phyloP scores from a whole-genome alignment of 2,797 vertebrate genomes.

The Anolis apletophallus region DNA sequence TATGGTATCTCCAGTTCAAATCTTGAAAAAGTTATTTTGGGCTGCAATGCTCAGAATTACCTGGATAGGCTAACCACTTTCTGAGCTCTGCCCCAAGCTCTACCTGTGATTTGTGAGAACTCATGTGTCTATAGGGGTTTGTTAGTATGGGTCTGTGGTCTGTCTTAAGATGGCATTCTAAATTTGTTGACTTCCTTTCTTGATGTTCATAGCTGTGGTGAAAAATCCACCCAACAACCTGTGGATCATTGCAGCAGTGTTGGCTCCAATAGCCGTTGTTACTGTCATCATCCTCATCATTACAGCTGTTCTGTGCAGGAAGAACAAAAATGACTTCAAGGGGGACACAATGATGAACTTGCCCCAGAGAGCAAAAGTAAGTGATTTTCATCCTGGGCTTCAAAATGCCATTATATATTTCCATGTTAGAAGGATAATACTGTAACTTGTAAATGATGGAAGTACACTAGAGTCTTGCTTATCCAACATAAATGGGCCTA shows the following conservation, averaged over 20 bases:
- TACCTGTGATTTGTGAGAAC: neutral
- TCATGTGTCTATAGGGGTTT: neutral
- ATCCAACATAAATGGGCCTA: no score
- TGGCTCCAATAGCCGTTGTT: conserved; percentile 94
- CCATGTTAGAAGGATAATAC: neutral
- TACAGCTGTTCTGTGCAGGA: conserved; percentile 95
- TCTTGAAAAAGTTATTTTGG: neutral
- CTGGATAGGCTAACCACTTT: neutral
- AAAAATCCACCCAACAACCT: conserved; percentile 98
- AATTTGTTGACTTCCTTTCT: conserved; percentile 1
- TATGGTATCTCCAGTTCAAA: neutral
- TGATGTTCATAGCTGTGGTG: conserved; percentile 86
- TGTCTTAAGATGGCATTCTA: neutral
- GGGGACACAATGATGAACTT: conserved; percentile 93
- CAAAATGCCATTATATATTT: conserved; percentile 43
- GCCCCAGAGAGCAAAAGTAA: conserved; percentile 93
- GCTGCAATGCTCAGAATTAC: neutral
- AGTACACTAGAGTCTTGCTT: no score
- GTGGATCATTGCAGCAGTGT: conserved; percentile 96
- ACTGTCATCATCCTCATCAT: conserved; percentile 98
- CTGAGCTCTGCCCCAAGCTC: no score
- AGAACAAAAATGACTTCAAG: conserved; percentile 98
- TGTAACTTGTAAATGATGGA: neutral
- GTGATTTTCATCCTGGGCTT: neutral
- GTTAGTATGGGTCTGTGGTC: neutral